Conservation (phyloP, 35 echinoderm and acorn worm genomes). For the Ptychodera flava region DNA sequence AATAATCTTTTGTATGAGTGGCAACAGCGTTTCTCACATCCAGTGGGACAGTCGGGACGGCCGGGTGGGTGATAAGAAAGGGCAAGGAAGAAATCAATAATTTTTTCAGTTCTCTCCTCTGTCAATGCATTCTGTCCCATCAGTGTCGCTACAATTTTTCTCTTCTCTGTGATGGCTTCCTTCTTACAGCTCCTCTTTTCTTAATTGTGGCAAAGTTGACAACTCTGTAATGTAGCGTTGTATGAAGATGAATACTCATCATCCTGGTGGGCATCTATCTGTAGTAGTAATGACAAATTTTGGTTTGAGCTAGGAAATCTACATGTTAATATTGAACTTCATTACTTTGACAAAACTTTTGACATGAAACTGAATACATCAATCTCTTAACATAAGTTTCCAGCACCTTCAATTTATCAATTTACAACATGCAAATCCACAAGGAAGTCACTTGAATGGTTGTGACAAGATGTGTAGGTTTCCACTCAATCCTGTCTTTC, state of each 20-base stretch:
- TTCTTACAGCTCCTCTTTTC: too few relatives aligned
- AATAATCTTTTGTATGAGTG: too few relatives aligned
- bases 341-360: not conserved
- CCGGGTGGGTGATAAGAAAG: too few relatives aligned
- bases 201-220: too few relatives aligned
- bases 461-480: not conserved
- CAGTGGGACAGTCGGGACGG: too few relatives aligned
- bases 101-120: too few relatives aligned
- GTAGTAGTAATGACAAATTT: not conserved
- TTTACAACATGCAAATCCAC: conserved; percentile 1
- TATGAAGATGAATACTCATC: not conserved
- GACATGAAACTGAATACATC: not conserved
- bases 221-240: too few relatives aligned
- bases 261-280: not conserved
- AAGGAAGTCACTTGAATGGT: not conserved
- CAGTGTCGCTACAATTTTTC: too few relatives aligned
- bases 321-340: not conserved
- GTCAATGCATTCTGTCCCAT: too few relatives aligned
- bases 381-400: not conserved
- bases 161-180: too few relatives aligned
- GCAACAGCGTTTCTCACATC: too few relatives aligned
- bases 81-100: too few relatives aligned
- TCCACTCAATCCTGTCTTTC: not conserved
- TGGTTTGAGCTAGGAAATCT: not conserved
- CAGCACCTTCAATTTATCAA: not conserved